phyloP scores from a whole-genome alignment of 35 echinoderm and acorn worm species.

The Chiridota heheva region DNA sequence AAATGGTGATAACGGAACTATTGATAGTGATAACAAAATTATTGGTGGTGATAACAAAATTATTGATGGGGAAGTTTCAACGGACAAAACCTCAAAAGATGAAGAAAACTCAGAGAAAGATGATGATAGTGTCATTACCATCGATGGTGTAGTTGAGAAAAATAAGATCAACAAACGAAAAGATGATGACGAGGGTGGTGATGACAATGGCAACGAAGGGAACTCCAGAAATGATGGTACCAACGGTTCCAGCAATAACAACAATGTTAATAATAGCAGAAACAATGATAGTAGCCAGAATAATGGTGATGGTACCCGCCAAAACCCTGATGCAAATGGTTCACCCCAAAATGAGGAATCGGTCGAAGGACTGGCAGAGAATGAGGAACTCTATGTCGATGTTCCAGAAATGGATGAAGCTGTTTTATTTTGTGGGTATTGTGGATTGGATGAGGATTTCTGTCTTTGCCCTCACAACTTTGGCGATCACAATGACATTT shows the following conservation, averaged over 20 bases:
- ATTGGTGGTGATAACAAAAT: neutral
- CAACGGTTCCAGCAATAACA: conserved; percentile 3
- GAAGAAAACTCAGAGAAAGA: conserved; percentile 28
- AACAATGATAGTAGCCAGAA: conserved; percentile 19
- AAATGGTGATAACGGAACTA: no score
- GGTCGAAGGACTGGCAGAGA: conserved; percentile 1
- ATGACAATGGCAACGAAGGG: conserved; percentile 9
- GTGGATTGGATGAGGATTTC: conserved; percentile 75
- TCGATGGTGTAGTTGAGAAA: neutral
- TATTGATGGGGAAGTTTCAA: neutral
- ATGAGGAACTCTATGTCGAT: conserved; percentile 44
- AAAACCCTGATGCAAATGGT: neutral
- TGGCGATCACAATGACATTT: no score
- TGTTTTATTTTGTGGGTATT: conserved; percentile 70
- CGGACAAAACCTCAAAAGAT: neutral
- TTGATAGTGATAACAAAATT: neutral
- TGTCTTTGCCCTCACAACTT: conserved; percentile 71
- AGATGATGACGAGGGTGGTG: conserved; percentile 29
- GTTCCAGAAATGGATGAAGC: conserved; percentile 77
- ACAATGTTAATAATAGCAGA: conserved; percentile 29
- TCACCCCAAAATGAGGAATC: neutral
- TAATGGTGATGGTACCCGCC: conserved; percentile 2
- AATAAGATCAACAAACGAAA: conserved; percentile 21
- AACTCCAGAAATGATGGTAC: neutral
- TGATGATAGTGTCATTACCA: conserved; percentile 40